Percentiles rank a stretch among this genome's conserved stretches.
These are phyloP conservation scores for Cebus imitator DNA, from an alignment of 2,113 vertebrate species.

Conservation along the genomic window DNA sequence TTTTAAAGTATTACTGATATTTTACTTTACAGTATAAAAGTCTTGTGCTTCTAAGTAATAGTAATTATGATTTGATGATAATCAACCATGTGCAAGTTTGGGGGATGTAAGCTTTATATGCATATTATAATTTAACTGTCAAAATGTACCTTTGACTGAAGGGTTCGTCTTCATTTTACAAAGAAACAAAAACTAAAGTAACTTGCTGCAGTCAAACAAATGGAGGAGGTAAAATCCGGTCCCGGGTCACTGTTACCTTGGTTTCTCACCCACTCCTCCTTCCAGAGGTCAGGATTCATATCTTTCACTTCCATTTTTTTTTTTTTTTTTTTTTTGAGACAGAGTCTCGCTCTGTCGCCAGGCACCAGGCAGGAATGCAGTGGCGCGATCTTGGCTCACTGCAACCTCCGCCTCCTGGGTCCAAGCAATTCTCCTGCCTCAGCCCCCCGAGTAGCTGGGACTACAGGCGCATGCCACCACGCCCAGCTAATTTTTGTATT, in stretches of 20 bases:
- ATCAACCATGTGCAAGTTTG: background rate
- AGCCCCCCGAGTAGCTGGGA: too few species aligned
- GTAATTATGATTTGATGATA: background rate
- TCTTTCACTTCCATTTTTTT: background rate
- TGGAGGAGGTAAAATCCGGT: background rate
- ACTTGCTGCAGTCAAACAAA: background rate
- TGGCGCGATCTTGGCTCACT: too few species aligned
- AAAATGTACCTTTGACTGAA: background rate
- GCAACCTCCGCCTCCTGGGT: too few species aligned
- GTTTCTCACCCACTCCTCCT: background rate
- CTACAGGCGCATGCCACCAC: too few species aligned
- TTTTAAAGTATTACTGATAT: background rate
- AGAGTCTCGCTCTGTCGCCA: too few species aligned
- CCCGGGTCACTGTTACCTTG: too few species aligned
- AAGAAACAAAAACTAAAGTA: background rate
- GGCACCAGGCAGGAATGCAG: too few species aligned
- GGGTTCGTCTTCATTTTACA: background rate
- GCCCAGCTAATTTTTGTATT: too few species aligned
- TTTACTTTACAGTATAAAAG: background rate
- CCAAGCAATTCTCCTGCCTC: too few species aligned
- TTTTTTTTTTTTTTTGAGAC: background rate
- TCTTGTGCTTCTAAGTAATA: too few species aligned
- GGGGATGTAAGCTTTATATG: background rate
- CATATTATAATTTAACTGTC: background rate
- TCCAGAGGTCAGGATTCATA: background rate